phyloP scores from a whole-genome alignment of 1,140 invertebrate species.

The Trichonephila clavata region DNA sequence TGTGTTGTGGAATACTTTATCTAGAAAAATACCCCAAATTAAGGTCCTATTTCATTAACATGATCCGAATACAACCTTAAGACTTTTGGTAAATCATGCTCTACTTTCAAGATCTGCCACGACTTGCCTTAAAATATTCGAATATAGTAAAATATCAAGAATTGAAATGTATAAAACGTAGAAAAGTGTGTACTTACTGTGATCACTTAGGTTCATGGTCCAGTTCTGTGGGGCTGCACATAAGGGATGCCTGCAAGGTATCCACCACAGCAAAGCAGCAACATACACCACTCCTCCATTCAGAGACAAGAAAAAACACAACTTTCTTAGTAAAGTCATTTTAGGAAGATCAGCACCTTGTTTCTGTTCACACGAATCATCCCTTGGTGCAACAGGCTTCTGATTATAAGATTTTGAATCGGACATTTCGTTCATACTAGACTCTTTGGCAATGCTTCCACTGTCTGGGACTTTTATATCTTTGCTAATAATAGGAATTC shows the following conservation, averaged over 20 bases:
- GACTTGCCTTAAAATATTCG: too few species aligned
- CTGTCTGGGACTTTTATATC: neutral
- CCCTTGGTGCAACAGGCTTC: neutral
- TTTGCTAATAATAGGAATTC: neutral
- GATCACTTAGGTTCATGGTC: conserved; percentile 3
- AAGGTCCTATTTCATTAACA: too few species aligned
- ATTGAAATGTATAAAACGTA: neutral
- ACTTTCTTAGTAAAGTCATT: conserved; percentile 26
- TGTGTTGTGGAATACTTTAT: too few species aligned
- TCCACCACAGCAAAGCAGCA: neutral
- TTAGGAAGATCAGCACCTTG: neutral
- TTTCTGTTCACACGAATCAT: neutral
- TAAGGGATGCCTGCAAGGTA: conserved; percentile 1
- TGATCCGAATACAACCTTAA: too few species aligned
- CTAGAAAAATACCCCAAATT: too few species aligned
- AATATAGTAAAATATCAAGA: too few species aligned
- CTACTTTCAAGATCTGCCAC: too few species aligned
- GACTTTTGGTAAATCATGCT: too few species aligned
- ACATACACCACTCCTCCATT: conserved; percentile 45
- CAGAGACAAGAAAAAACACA: conserved; percentile 32
- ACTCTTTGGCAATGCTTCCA: neutral
- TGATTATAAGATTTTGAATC: neutral
- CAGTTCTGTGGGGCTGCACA: neutral
- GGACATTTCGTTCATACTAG: neutral
- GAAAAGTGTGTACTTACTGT: conserved; percentile 1